Conservation (phyloP, 1,140 invertebrate genomes). For the Heliconius nattereri region DNA sequence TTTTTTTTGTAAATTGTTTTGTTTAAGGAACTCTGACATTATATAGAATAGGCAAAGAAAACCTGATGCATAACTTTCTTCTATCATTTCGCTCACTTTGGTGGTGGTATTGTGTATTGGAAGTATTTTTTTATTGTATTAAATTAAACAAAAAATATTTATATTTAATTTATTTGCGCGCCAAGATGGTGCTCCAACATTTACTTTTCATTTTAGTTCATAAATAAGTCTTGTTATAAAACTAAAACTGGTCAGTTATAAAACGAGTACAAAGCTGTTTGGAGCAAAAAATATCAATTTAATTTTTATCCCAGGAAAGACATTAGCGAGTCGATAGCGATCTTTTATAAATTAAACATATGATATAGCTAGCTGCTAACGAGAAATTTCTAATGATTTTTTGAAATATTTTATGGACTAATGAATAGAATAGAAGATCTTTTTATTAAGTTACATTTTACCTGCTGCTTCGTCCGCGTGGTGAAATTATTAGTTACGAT, state of each 20-base stretch:
- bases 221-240: background rate
- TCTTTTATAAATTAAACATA: constrained; percentile 7
- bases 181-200: background rate
- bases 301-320: background rate
- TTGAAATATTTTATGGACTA: background rate
- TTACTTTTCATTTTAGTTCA: background rate
- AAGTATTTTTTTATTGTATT: too few relatives aligned
- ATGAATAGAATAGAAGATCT: too few relatives aligned
- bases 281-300: constrained; percentile 2
- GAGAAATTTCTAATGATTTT: background rate
- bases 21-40: background rate
- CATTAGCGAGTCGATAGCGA: background rate
- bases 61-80: background rate
- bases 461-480: too few relatives aligned
- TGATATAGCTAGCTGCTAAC: background rate
- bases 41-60: background rate
- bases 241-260: background rate
- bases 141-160: too few relatives aligned
- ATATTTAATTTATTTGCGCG: too few relatives aligned
- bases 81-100: too few relatives aligned
- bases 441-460: too few relatives aligned
- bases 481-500: too few relatives aligned
- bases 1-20: too few relatives aligned
- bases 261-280: constrained; percentile 1
- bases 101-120: too few relatives aligned